Conservation (phyloP, 2,888 invertebrate genomes). For the Icerya purchasi region DNA sequence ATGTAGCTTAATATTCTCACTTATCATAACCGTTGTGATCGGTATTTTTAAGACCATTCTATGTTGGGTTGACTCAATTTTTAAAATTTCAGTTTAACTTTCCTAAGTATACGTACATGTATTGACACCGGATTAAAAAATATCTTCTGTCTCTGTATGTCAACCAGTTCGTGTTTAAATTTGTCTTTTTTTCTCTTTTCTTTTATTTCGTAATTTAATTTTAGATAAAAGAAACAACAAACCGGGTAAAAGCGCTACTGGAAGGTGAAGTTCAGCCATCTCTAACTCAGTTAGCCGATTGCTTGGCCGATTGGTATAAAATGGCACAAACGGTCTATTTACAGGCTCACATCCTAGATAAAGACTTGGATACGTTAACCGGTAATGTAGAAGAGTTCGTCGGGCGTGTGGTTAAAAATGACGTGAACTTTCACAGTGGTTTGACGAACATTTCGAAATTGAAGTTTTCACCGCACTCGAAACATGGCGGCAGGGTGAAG, state of each 20-base stretch:
- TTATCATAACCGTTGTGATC: too few species aligned
- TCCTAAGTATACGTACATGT: too few species aligned
- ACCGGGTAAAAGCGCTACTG: slow-evolving; percentile 43
- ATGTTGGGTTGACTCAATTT: too few species aligned
- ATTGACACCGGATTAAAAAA: neutral
- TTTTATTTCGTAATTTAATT: slow-evolving; percentile 8
- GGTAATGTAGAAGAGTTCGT: slow-evolving; percentile 29
- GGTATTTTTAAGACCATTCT: too few species aligned
- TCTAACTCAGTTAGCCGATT: slow-evolving; percentile 52
- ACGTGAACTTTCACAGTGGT: slow-evolving; percentile 19
- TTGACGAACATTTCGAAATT: slow-evolving; percentile 17
- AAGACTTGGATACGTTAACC: slow-evolving; percentile 38
- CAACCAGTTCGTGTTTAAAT: neutral
- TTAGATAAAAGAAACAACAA: slow-evolving; percentile 57
- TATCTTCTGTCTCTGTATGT: neutral
- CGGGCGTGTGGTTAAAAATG: slow-evolving; percentile 17
- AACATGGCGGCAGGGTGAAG: slow-evolving; percentile 19
- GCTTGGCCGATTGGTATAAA: slow-evolving; percentile 69
- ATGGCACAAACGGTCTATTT: slow-evolving; percentile 67
- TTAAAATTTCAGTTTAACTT: neutral
- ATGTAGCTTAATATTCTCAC: too few species aligned
- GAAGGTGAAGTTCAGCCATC: slow-evolving; percentile 48
- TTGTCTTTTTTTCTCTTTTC: neutral
- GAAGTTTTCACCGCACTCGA: slow-evolving; percentile 15
- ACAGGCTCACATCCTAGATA: slow-evolving; percentile 59